Evolutionary conservation across 2,113 vertebrate genomes (phyloP).

Genomic region (Triplophysa rosa): DNA sequence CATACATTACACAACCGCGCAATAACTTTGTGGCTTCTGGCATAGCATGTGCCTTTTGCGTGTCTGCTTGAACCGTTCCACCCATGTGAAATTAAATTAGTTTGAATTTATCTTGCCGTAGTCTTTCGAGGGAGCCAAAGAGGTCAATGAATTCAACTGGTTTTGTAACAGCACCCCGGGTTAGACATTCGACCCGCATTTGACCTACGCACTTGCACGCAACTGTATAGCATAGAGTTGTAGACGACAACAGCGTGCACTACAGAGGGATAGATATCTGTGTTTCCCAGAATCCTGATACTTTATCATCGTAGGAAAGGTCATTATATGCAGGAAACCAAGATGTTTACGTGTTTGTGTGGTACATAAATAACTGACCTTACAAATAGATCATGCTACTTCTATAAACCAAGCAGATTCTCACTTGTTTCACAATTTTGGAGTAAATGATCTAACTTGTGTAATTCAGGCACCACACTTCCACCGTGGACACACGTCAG

Average conservation of each 20-base stretch:
- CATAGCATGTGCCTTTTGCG: no score
- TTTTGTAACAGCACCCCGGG: not conserved
- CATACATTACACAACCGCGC: not conserved
- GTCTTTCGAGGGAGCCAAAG: not conserved
- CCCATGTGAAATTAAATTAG: not conserved
- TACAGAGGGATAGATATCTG: not conserved
- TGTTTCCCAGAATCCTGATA: not conserved
- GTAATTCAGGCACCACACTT: constrained; percentile 44
- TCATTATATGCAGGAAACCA: not conserved
- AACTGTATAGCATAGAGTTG: not conserved
- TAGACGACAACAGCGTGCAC: not conserved
- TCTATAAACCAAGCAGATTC: not conserved
- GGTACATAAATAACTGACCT: not conserved
- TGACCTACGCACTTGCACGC: not conserved
- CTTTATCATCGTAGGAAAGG: not conserved
- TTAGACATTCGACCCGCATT: not conserved
- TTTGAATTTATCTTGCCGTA: not conserved
- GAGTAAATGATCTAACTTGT: not conserved
- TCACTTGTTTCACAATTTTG: not conserved
- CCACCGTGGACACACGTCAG: constrained; percentile 30
- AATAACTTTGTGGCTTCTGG: not conserved
- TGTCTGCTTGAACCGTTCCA: not conserved
- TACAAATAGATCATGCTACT: not conserved
- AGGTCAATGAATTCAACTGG: not conserved
- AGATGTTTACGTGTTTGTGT: not conserved